Conservation (phyloP, 2,888 invertebrate species). For the Galeopsomyia nigrocyanea region DNA sequence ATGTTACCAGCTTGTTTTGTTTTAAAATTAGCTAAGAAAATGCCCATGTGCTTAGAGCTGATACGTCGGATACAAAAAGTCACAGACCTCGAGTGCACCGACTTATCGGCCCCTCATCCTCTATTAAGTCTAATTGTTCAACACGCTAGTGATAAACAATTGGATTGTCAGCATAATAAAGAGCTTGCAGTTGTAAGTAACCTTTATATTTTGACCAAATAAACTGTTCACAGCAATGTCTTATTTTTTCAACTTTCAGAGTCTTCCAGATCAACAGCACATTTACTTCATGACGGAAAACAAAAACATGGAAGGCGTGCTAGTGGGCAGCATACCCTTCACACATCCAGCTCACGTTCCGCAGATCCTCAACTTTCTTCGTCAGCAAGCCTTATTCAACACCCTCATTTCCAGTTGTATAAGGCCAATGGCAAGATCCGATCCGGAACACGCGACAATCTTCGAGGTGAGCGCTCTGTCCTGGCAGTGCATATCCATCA, state of each 20-base stretch:
- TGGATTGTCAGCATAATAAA: slow-evolving; percentile 80
- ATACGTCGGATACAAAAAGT: slow-evolving; percentile 78
- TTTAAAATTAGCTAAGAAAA: slow-evolving; percentile 84
- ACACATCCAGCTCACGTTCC: slow-evolving; percentile 95
- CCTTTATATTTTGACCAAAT: not conserved
- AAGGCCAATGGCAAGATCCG: slow-evolving; percentile 83
- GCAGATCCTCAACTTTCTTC: slow-evolving; percentile 84
- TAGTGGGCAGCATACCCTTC: slow-evolving; percentile 88
- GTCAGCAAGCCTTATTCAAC: slow-evolving; percentile 94
- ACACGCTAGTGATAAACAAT: slow-evolving; percentile 81
- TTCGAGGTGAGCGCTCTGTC: slow-evolving; percentile 93
- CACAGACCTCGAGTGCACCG: slow-evolving; percentile 74
- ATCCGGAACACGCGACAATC: slow-evolving; percentile 84
- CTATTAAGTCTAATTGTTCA: slow-evolving; percentile 85
- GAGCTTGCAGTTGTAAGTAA: slow-evolving; percentile 87
- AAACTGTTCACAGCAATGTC: not conserved
- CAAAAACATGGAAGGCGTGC: slow-evolving; percentile 80
- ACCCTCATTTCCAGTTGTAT: slow-evolving; percentile 91
- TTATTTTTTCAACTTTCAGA: slow-evolving; percentile 71
- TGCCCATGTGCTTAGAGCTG: slow-evolving; percentile 86
- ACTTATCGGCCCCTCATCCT: slow-evolving; percentile 73
- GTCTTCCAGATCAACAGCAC: slow-evolving; percentile 92
- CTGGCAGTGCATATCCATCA: slow-evolving; percentile 89
- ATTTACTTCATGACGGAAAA: slow-evolving; percentile 94
- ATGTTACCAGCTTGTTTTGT: slow-evolving; percentile 93